phyloP scores from a whole-genome alignment of 2,797 vertebrate species.

The Brachyrhaphis roseni region DNA sequence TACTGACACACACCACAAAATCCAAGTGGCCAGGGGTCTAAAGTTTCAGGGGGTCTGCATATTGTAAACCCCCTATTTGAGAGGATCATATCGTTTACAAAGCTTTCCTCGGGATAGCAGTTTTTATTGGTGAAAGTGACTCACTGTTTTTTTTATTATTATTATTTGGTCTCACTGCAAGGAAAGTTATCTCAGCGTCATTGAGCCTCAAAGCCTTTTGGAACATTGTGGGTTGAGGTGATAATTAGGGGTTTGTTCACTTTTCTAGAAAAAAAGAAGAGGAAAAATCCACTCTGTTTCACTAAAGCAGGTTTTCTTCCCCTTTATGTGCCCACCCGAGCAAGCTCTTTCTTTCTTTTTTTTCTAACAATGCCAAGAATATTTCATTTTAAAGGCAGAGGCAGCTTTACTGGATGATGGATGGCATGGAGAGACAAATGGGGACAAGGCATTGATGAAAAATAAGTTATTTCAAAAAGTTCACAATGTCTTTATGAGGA shows the following conservation, averaged over 20 bases:
- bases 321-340: conserved; percentile 36
- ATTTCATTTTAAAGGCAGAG: conserved; percentile 56
- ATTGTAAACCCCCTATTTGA: conserved; percentile 68
- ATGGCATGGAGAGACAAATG: conserved; percentile 54
- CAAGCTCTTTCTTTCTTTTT: conserved; percentile 27
- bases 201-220: conserved; percentile 52
- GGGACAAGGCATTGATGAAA: conserved; percentile 35
- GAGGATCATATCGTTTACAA: conserved; percentile 74
- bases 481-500: background rate
- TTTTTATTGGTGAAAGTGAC: conserved; percentile 78
- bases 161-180: conserved; percentile 63
- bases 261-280: conserved; percentile 36
- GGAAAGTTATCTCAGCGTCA: conserved; percentile 52
- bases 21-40: conserved; percentile 69
- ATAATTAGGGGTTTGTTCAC: conserved; percentile 78
- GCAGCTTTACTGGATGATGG: conserved; percentile 58
- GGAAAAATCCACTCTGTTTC: conserved; percentile 55
- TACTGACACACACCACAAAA: conserved; percentile 78
- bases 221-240: conserved; percentile 67
- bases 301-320: conserved; percentile 45
- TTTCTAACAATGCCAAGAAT: conserved; percentile 44
- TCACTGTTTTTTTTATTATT: conserved; percentile 57
- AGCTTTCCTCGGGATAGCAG: conserved; percentile 64
- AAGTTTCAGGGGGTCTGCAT: conserved; percentile 70
- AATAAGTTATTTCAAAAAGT: background rate